These are phyloP conservation scores for Antheraea pernyi DNA, from an alignment of 1,140 invertebrate species.

Conservation along the genomic window DNA sequence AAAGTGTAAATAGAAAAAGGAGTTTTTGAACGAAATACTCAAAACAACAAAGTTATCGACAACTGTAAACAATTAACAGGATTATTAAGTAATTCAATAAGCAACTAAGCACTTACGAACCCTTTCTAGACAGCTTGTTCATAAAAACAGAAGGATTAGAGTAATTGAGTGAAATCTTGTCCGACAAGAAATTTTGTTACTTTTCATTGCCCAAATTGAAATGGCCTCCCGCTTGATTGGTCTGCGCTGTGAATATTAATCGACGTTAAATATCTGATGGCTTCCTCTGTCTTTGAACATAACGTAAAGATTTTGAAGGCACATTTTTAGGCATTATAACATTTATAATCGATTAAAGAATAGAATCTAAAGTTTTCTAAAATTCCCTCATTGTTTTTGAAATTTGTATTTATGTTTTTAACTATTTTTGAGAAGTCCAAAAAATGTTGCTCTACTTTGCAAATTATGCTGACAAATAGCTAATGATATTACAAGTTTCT, in stretches of 20 bases:
- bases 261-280: background rate
- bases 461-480: too few species aligned
- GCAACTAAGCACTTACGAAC: background rate
- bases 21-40: background rate
- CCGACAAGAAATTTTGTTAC: conserved; percentile 40
- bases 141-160: conserved; percentile 17
- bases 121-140: background rate
- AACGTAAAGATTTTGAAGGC: too few species aligned
- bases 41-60: background rate
- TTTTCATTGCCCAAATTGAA: conserved; percentile 50
- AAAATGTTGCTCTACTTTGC: too few species aligned
- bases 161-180: conserved; percentile 39
- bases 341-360: too few species aligned
- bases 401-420: too few species aligned
- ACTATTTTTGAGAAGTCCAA: too few species aligned
- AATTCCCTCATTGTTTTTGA: too few species aligned
- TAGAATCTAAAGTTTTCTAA: too few species aligned
- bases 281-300: background rate
- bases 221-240: conserved; percentile 36
- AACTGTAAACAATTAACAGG: background rate
- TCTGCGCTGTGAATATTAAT: conserved; percentile 47
- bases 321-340: too few species aligned
- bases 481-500: too few species aligned
- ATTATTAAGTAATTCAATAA: conserved; percentile 1
- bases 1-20: background rate